Evolutionary conservation across 2,888 invertebrate genomes (phyloP).

Genomic region (Hemithea aestivaria): DNA sequence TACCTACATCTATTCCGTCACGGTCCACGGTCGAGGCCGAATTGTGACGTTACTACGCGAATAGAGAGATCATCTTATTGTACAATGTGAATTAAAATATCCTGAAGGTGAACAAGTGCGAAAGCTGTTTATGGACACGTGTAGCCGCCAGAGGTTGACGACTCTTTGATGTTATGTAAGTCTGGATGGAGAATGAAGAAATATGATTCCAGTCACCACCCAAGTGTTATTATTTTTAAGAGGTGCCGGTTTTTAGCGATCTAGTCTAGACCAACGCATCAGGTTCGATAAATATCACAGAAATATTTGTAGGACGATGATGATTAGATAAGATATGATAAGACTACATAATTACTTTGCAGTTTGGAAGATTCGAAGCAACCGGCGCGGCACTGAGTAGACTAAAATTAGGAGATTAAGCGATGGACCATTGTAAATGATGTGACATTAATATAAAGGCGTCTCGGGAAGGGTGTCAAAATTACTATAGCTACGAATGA

Average conservation of each 20-base stretch:
- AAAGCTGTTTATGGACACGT: slow-evolving; percentile 15
- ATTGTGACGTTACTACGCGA: slow-evolving; percentile 35
- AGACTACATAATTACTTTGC: slow-evolving; percentile 23
- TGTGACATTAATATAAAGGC: slow-evolving; percentile 7
- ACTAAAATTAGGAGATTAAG: too few relatives aligned
- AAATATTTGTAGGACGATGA: slow-evolving; percentile 43
- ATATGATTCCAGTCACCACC: too few relatives aligned
- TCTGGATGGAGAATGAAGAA: slow-evolving; percentile 3
- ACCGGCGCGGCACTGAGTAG: too few relatives aligned
- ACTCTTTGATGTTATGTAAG: slow-evolving; percentile 12
- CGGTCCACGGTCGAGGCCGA: slow-evolving; percentile 64
- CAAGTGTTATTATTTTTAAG: neutral
- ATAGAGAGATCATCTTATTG: slow-evolving; percentile 10
- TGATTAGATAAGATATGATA: slow-evolving; percentile 48
- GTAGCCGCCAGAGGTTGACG: slow-evolving; percentile 20
- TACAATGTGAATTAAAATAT: slow-evolving; percentile 6
- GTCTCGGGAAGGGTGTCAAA: slow-evolving; percentile 23
- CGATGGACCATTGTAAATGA: too few relatives aligned
- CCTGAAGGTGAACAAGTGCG: slow-evolving; percentile 14
- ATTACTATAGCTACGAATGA: slow-evolving; percentile 28
- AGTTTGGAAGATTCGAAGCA: neutral
- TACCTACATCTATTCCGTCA: slow-evolving; percentile 56
- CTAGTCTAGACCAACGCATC: slow-evolving; percentile 15
- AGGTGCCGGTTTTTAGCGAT: slow-evolving; percentile 1
- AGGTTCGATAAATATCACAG: slow-evolving; percentile 35